Conservation (phyloP, 2,113 vertebrate genomes). For the Tyrannus savana region DNA sequence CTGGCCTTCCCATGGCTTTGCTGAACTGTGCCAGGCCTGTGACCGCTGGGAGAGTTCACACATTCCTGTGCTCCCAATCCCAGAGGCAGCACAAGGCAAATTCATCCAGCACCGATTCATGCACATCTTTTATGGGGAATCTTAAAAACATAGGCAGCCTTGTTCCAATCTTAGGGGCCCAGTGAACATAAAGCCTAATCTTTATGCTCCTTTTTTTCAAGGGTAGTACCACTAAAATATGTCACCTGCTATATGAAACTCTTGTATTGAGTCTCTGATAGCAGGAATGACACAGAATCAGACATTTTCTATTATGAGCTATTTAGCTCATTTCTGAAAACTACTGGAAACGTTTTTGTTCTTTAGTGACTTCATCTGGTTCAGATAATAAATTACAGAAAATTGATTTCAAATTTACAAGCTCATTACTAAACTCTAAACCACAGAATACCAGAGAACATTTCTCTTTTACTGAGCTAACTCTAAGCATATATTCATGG, state of each 20-base stretch:
- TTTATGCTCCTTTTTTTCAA: background rate
- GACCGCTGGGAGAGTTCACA: background rate
- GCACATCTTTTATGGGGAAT: background rate
- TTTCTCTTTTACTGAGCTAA: background rate
- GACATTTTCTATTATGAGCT: background rate
- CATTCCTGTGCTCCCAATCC: background rate
- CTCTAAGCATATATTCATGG: background rate
- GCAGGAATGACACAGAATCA: background rate
- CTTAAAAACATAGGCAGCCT: fast-evolving
- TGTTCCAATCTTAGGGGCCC: background rate
- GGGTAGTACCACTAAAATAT: background rate
- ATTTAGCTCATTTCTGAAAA: background rate
- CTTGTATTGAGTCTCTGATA: background rate
- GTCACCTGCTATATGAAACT: background rate
- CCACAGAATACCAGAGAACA: background rate
- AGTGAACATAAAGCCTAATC: background rate
- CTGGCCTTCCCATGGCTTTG: background rate
- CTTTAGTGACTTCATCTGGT: background rate
- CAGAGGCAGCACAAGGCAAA: background rate
- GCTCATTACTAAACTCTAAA: background rate
- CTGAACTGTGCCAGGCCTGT: background rate
- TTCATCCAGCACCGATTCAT: no score
- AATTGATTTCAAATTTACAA: background rate
- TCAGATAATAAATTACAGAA: background rate
- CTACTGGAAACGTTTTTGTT: background rate